Conservation (phyloP, 1,140 invertebrate genomes). For the Saccostrea echinata region DNA sequence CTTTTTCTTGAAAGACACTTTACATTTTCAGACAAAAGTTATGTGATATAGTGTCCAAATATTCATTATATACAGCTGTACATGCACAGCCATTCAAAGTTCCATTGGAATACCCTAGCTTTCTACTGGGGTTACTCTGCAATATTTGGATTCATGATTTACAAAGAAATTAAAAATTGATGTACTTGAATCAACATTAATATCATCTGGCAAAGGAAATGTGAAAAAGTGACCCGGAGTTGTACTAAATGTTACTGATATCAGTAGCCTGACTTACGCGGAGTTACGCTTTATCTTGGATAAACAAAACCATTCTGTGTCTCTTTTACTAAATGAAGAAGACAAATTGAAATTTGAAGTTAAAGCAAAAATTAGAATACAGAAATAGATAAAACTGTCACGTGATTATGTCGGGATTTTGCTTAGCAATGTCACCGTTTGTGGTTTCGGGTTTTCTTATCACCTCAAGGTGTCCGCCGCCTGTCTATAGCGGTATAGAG, state of each 20-base stretch:
- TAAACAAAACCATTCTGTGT: slow-evolving; percentile 1
- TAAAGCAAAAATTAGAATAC: slow-evolving; percentile 20
- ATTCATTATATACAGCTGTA: no score
- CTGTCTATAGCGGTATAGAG: slow-evolving; percentile 20
- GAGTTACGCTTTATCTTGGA: slow-evolving; percentile 22
- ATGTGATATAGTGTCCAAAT: no score
- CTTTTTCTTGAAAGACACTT: no score
- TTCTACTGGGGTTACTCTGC: no score
- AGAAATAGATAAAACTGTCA: slow-evolving; percentile 10
- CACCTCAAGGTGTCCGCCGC: slow-evolving; percentile 4
- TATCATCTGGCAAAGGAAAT: no score
- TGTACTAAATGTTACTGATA: neutral
- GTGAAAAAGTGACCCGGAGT: neutral
- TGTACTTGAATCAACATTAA: no score
- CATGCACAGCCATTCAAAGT: no score
- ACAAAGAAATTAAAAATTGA: no score
- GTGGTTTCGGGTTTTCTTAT: slow-evolving; percentile 24
- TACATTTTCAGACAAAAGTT: no score
- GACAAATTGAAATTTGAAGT: slow-evolving; percentile 37
- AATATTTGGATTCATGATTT: no score
- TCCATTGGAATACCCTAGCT: no score
- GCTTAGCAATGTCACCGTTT: slow-evolving; percentile 26
- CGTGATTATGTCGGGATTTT: slow-evolving; percentile 6
- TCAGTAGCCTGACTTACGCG: neutral
- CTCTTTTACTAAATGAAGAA: slow-evolving; percentile 32